Percentiles rank a stretch among this genome's conserved stretches.
phyloP scores from a whole-genome alignment of 2,888 invertebrate genomes.

The Pseudococcus jackbeardsleyi region DNA sequence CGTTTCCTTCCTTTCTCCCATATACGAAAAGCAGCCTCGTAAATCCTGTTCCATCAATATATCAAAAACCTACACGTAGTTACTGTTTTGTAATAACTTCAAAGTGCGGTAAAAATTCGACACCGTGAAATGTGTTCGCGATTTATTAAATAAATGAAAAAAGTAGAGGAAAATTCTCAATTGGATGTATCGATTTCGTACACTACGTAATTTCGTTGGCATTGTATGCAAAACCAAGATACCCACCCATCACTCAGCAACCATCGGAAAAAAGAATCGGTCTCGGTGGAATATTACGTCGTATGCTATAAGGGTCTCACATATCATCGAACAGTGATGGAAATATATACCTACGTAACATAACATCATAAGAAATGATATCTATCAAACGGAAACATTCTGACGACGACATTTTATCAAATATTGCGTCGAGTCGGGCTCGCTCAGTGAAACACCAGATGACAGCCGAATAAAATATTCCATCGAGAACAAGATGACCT shows the following conservation, averaged over 20 bases:
- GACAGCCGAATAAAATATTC: not conserved
- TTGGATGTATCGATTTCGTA: not conserved
- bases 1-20: not conserved
- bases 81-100: not conserved
- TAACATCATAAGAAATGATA: not conserved
- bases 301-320: not conserved
- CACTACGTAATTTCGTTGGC: not conserved
- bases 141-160: not conserved
- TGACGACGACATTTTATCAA: slow-evolving; percentile 26
- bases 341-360: not conserved
- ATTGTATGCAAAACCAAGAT: not conserved
- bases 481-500: not conserved
- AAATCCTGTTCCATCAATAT: slow-evolving; percentile 1
- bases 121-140: not conserved
- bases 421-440: not conserved
- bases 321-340: not conserved
- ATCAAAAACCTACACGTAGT: not conserved
- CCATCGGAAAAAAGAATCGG: not conserved
- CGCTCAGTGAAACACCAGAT: not conserved
- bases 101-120: not conserved
- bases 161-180: not conserved
- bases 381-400: slow-evolving; percentile 6
- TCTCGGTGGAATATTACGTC: not conserved
- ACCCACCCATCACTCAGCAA: not conserved
- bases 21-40: not conserved